Evolutionary conservation across 2,113 vertebrate genomes (phyloP).

Genomic region (Toxostoma redivivum): DNA sequence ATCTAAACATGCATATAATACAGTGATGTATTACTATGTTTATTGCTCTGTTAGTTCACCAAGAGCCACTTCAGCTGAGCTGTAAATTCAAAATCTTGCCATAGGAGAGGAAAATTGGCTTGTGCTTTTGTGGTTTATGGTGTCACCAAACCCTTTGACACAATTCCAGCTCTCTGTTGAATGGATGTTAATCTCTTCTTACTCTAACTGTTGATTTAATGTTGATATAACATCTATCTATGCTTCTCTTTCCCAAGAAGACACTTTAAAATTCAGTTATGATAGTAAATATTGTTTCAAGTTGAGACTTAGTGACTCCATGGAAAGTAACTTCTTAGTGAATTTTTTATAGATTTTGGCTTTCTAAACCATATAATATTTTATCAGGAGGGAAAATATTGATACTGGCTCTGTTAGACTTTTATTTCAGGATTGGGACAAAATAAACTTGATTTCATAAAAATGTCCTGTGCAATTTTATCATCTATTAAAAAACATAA

Average conservation of each 20-base stretch:
- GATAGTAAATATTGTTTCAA: not conserved
- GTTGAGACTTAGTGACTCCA: not conserved
- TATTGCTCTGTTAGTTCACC: not conserved
- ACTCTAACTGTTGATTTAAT: not conserved
- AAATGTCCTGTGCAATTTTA: not conserved
- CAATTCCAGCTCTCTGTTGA: not conserved
- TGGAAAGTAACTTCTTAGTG: not conserved
- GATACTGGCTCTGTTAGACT: not conserved
- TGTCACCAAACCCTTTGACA: not conserved
- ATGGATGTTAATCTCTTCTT: not conserved
- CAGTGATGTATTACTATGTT: not conserved
- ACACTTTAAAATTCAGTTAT: not conserved
- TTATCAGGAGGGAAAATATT: not conserved
- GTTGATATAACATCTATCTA: not conserved
- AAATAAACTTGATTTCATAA: not conserved
- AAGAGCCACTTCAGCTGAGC: not conserved
- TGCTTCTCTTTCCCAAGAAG: not conserved
- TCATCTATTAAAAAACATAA: not conserved
- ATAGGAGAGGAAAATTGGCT: not conserved
- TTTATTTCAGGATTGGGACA: not conserved
- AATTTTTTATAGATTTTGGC: not conserved
- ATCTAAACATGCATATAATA: not conserved
- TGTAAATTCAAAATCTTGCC: not conserved
- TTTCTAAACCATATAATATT: not conserved
- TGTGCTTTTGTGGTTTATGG: not conserved